These are phyloP conservation scores for Drosophila tsacasi DNA, from an alignment of 1,140 invertebrate species.

Conservation along the genomic window DNA sequence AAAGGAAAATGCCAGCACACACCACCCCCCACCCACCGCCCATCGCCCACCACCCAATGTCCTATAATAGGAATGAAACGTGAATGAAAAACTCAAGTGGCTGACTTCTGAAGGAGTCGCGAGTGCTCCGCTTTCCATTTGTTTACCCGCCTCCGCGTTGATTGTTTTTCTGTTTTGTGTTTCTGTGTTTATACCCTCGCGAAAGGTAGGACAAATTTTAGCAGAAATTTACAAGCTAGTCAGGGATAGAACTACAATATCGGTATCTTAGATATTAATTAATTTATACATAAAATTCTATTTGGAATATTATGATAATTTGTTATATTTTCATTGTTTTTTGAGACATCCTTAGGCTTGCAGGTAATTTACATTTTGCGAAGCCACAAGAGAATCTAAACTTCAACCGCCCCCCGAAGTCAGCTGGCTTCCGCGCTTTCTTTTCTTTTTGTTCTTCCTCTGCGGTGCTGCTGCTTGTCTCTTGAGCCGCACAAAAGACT, in stretches of 20 bases:
- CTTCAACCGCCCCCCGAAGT: not conserved
- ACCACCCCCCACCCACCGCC: too few species aligned
- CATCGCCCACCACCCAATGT: not conserved
- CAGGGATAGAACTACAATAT: not conserved
- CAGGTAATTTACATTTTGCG: not conserved
- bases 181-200: constrained; percentile 15
- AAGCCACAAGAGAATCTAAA: not conserved
- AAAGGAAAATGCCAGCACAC: constrained; percentile 45
- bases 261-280: too few species aligned
- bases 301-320: too few species aligned
- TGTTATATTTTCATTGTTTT: not conserved
- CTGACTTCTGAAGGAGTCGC: constrained; percentile 37
- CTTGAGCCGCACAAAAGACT: constrained; percentile 52
- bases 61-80: constrained; percentile 18
- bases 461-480: constrained; percentile 25
- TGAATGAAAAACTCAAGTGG: constrained; percentile 45
- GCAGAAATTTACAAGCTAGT: not conserved
- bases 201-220: not conserved
- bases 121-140: constrained; percentile 35
- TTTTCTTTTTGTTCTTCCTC: constrained; percentile 16
- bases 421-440: not conserved
- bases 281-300: too few species aligned
- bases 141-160: constrained; percentile 34
- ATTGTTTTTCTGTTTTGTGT: constrained; percentile 15
- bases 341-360: not conserved